Conservation (phyloP, 2,888 invertebrate genomes). For the Allacma fusca region DNA sequence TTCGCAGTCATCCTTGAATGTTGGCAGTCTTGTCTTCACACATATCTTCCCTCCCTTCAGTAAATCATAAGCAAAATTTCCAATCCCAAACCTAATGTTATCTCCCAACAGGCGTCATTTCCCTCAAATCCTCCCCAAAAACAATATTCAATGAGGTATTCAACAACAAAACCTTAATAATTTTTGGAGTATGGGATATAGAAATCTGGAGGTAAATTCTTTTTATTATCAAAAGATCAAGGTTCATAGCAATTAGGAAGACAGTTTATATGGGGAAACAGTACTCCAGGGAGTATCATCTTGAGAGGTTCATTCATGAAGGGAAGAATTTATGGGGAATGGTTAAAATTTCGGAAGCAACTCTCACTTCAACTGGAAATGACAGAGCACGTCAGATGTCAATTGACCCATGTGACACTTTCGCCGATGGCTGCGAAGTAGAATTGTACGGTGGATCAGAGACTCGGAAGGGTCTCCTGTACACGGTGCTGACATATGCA, state of each 20-base stretch:
- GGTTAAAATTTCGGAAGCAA: no score
- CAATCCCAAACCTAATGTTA: constrained; percentile 9
- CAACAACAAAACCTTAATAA: no score
- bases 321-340: no score
- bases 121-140: background rate
- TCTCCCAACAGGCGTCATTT: no score
- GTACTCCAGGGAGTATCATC: no score
- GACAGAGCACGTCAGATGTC: background rate
- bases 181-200: no score
- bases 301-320: no score
- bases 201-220: no score
- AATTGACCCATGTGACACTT: constrained; percentile 16
- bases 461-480: background rate
- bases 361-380: constrained; percentile 2
- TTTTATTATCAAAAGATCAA: no score
- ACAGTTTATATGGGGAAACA: no score
- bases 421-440: background rate
- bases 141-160: no score
- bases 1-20: background rate
- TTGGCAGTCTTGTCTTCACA: background rate
- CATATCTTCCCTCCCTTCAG: constrained; percentile 7
- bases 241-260: no score
- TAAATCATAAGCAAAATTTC: constrained; percentile 20
- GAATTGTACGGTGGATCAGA: background rate
- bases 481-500: constrained; percentile 5